Evolutionary conservation across 2,888 invertebrate species (phyloP), one percentile per base, ranked within the genome.

Genomic region (Tetheella fluctuosa): DNA sequence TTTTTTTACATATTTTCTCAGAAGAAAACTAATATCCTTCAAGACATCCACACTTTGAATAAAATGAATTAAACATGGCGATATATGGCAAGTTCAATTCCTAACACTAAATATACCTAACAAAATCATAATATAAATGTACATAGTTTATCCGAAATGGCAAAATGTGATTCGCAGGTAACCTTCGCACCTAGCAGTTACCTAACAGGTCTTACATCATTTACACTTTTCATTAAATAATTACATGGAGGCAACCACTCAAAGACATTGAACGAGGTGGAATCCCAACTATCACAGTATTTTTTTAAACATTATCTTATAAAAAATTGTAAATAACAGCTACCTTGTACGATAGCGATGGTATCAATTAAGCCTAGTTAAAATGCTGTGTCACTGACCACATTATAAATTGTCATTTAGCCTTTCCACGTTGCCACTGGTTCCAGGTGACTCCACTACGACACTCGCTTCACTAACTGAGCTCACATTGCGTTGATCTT

Each of bases 1-100:
- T 79, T 42, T 65, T 65, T 58, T 67, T 25, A 25, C 6, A 25
- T 25, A 25, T 25, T 4, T 25, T 25, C 6, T 25, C 25, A 25
- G 25, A 25, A 25, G 2, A 68, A 64, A 52, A 62, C 54, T 56
- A 42, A 48, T 42, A 23, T 58, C 34, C 56, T 68, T 28, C 57
- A 62, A 34, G 23, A 57, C 59, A 60, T 58, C 54, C 48, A 57
- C 52, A 39, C 56, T 59, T 61, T 59, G 65, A 63, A 63, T 58
- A 65, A 73, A 74, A 64, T 72, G 89, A 89, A 89, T 90, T 87
- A 91, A 91, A 90, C 91, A 90, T 90, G 88, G 89, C 89, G 79
- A 79, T 67, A 65, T 86, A 91, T 91, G 92, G 92, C 89, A 86
- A 85, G 91, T 90, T 91, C 89, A 91, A 91, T 89, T 89, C 87